phyloP scores from a whole-genome alignment of 1,140 invertebrate genomes.

The Parapsyche elsis region DNA sequence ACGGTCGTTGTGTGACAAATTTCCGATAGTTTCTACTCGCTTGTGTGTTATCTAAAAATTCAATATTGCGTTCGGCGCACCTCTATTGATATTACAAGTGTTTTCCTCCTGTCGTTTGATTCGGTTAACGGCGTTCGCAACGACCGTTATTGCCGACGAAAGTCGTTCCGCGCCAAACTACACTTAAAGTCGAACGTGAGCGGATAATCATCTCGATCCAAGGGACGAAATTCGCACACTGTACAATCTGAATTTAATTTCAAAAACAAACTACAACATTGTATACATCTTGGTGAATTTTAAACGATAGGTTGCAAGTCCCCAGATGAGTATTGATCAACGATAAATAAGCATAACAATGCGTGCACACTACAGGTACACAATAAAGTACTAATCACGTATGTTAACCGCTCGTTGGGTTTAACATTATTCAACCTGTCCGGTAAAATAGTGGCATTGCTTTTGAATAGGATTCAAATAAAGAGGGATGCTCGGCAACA shows the following conservation, averaged over 20 bases:
- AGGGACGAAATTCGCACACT: neutral
- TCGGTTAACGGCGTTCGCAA: slow-evolving; percentile 50
- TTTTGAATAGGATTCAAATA: slow-evolving; percentile 55
- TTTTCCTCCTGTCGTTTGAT: slow-evolving; percentile 50
- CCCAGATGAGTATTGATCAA: neutral
- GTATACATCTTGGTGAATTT: neutral
- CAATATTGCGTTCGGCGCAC: slow-evolving; percentile 48
- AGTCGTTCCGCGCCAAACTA: slow-evolving; percentile 51
- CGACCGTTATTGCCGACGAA: slow-evolving; percentile 50
- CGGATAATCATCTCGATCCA: slow-evolving; percentile 45
- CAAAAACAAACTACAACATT: neutral
- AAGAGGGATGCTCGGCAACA: slow-evolving; percentile 39
- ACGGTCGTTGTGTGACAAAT: no score
- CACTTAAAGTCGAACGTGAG: slow-evolving; percentile 36
- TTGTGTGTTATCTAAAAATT: slow-evolving; percentile 43
- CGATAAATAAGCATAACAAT: neutral
- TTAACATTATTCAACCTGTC: slow-evolving; percentile 52
- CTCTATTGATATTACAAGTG: slow-evolving; percentile 54
- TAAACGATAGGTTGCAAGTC: neutral
- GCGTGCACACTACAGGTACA: neutral
- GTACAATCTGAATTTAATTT: no score
- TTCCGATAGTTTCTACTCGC: neutral
- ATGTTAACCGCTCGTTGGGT: slow-evolving; percentile 45
- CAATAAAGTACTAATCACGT: slow-evolving; percentile 38
- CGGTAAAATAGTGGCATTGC: slow-evolving; percentile 47